Evolutionary conservation across 2,113 vertebrate species (phyloP).

Genomic region (Microcebus jonahi): DNA sequence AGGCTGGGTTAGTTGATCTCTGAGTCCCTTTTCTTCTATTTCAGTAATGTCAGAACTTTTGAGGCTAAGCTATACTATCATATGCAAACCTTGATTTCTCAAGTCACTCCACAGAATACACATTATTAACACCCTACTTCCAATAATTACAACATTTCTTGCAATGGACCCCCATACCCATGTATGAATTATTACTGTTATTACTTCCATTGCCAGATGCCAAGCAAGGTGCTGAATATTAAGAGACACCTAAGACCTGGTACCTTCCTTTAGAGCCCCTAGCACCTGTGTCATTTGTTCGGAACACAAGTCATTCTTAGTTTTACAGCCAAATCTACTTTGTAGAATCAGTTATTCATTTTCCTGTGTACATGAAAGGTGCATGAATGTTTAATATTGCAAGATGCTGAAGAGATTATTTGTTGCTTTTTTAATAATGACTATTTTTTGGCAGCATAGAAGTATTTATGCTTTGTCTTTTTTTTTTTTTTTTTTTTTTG

Average conservation of each 20-base stretch:
- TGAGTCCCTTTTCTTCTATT: not conserved
- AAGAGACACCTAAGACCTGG: not conserved
- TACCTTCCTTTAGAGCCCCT: not conserved
- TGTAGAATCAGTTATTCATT: not conserved
- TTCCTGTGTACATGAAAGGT: not conserved
- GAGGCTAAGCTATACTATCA: not conserved
- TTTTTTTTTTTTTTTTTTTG: too few species aligned
- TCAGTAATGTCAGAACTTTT: not conserved
- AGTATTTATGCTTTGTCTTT: slow-evolving; percentile 13
- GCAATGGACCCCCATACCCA: not conserved
- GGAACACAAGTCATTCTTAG: not conserved
- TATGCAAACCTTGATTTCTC: not conserved
- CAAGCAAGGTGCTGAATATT: not conserved
- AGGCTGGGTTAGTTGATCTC: not conserved
- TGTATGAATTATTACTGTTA: not conserved
- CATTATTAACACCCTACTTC: not conserved
- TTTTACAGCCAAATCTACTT: not conserved
- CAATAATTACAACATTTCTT: not conserved
- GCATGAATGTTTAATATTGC: not conserved
- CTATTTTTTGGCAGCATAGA: not conserved
- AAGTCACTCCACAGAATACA: not conserved
- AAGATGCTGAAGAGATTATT: slow-evolving; percentile 10
- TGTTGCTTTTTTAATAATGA: slow-evolving; percentile 31
- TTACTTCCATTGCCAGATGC: not conserved
- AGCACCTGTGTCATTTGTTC: not conserved